phyloP scores from a whole-genome alignment of 1,140 invertebrate species.

The Pseudobourletiella spinata region DNA sequence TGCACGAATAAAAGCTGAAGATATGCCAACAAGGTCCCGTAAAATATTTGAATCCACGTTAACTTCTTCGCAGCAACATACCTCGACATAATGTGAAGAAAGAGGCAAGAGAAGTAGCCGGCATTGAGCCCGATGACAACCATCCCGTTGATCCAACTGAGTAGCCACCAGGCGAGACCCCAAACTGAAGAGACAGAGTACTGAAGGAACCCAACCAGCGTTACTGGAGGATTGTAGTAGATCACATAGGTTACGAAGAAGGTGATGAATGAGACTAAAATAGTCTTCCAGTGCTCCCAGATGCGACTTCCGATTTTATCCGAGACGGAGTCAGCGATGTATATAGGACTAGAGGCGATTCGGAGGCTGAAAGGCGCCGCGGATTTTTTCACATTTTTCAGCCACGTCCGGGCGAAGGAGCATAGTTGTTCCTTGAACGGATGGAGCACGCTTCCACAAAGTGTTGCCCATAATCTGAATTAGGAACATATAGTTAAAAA shows the following conservation, averaged over 20 bases:
- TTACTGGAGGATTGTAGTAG: slow-evolving; percentile 35
- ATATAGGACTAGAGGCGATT: slow-evolving; percentile 61
- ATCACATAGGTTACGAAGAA: slow-evolving; percentile 30
- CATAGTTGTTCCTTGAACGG: slow-evolving; percentile 64
- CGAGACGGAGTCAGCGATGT: slow-evolving; percentile 58
- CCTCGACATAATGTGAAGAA: no score
- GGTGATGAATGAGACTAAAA: slow-evolving; percentile 39
- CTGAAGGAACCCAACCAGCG: slow-evolving; percentile 11
- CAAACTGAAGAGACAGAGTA: background rate
- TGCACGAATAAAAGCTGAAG: no score
- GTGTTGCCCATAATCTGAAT: slow-evolving; percentile 69
- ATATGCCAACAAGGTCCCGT: no score
- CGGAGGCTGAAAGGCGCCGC: slow-evolving; percentile 56
- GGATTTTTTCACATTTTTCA: slow-evolving; percentile 50
- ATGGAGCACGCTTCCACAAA: slow-evolving; percentile 82
- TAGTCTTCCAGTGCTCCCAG: slow-evolving; percentile 51
- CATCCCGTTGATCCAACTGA: slow-evolving; percentile 23
- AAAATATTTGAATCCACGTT: no score
- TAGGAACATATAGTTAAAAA: background rate
- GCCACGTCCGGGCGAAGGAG: slow-evolving; percentile 40
- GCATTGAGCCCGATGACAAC: slow-evolving; percentile 24
- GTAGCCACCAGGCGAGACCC: background rate
- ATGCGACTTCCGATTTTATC: slow-evolving; percentile 58
- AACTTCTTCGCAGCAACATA: no score
- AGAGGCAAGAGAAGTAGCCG: no score